Evolutionary conservation across 2,113 vertebrate genomes (phyloP), one percentile per base, ranked within the genome.

Genomic region (Rallus limicola): DNA sequence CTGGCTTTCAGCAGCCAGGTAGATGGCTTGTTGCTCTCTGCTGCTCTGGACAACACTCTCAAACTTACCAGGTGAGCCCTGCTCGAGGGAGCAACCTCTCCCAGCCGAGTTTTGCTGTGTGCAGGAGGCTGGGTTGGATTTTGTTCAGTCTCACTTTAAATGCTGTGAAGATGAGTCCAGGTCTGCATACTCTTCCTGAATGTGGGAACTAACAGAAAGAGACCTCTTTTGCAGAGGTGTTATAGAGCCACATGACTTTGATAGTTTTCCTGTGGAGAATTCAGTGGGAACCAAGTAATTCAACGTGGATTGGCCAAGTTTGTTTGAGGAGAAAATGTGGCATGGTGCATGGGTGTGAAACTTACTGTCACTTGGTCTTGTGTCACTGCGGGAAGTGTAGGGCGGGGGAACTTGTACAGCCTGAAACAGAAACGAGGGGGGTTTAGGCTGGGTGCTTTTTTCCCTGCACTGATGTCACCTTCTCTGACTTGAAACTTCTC

Each of bases 11-110:
- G 98, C 97, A 89, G 69, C 28, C 98, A 97, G 44, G 95, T 98
- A 1, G 98, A 99, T 91, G 98, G 98, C 19, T 97, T 99, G 63
- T 97, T 99, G 93, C 98, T 99, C 40, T 99, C 99, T 7, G 99
- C 99, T 3, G 98, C 99, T 6, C 97, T 99, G 81, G 99, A 99
- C 97, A 98, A 94, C 91, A 99, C 99, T 10, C 69, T 99, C 87
- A 99, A 99, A 90, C 98, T 99, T n/a, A 99, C 99, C 92, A 99
- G 99, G 99, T 99, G 91, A 82, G 97, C 67, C 31, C 25, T 64
- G 69, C 68, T 28, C 9, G 2, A 6, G 59, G 31, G 29, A 69
- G 25, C 55, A 21, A 7, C 31, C 31, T 44, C 38, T 16, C 60
- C 56, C 53, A 31, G 36, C 0, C 0, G 8, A 21, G 13, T 28